phyloP scores from a whole-genome alignment of 2,113 vertebrate genomes.

The Bettongia penicillata region DNA sequence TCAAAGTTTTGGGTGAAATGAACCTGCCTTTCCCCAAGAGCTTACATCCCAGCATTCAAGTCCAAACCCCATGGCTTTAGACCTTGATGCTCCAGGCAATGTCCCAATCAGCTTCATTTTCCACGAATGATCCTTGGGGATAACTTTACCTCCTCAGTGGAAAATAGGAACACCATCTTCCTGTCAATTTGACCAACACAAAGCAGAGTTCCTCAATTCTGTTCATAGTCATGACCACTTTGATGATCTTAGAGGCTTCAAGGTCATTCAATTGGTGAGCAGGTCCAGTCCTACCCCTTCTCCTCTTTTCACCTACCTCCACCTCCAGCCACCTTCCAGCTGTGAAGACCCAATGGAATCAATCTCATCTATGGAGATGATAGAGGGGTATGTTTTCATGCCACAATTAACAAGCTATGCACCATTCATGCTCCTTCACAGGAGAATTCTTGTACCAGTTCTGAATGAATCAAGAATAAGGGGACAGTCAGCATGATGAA shows the following conservation, averaged over 20 bases:
- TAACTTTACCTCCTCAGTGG: neutral
- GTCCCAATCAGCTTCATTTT: neutral
- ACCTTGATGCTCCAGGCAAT: neutral
- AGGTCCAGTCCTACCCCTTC: neutral
- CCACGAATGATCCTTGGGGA: neutral
- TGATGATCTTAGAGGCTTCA: neutral
- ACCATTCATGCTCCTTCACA: neutral
- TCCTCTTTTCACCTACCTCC: neutral
- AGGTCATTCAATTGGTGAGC: neutral
- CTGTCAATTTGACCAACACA: too few species aligned
- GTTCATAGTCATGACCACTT: neutral
- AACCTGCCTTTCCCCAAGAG: neutral
- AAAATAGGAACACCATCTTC: neutral
- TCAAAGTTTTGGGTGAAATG: neutral
- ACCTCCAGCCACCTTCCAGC: neutral
- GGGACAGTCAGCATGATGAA: too few species aligned
- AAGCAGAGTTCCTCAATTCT: neutral
- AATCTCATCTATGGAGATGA: neutral
- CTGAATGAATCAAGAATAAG: neutral
- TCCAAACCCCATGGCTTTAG: neutral
- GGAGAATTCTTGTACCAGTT: neutral
- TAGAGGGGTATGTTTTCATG: neutral
- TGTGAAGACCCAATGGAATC: neutral
- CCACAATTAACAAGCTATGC: too few species aligned
- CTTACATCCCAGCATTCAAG: too few species aligned